Conservation (phyloP, 2,797 vertebrate species). For the Helarctos malayanus region DNA sequence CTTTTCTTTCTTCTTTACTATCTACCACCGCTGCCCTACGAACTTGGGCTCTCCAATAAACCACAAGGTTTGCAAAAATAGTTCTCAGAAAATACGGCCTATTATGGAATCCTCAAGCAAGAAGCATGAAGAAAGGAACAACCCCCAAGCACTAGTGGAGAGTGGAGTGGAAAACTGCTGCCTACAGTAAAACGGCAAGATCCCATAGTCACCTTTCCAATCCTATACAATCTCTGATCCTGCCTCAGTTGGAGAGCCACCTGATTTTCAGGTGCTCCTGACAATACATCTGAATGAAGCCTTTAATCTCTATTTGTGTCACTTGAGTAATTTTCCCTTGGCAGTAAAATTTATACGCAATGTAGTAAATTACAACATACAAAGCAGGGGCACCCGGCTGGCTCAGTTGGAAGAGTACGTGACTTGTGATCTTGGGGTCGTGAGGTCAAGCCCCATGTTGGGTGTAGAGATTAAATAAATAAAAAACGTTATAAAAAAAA, state of each 20-base stretch:
- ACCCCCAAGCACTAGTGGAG: background rate
- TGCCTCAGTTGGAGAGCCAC: background rate
- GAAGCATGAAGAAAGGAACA: background rate
- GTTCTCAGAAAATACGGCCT: background rate
- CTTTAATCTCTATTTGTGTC: background rate
- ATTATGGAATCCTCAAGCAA: background rate
- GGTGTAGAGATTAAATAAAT: background rate
- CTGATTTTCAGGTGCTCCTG: background rate
- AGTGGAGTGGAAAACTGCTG: background rate
- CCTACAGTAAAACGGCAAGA: background rate
- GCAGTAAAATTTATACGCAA: background rate
- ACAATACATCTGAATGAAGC: background rate
- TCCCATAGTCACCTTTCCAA: background rate
- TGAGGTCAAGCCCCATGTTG: background rate
- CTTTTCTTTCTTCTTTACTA: background rate
- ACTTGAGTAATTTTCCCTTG: background rate
- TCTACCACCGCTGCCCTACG: background rate
- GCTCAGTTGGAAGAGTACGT: background rate
- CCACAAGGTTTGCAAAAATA: background rate
- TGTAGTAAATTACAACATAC: constrained; percentile 34
- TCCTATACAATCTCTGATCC: background rate
- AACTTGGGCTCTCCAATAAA: background rate
- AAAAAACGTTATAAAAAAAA: background rate
- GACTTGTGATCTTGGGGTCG: background rate
- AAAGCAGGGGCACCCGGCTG: background rate